Evolutionary conservation across 2,797 vertebrate species (phyloP).

Genomic region (Hozukius guyotensis): DNA sequence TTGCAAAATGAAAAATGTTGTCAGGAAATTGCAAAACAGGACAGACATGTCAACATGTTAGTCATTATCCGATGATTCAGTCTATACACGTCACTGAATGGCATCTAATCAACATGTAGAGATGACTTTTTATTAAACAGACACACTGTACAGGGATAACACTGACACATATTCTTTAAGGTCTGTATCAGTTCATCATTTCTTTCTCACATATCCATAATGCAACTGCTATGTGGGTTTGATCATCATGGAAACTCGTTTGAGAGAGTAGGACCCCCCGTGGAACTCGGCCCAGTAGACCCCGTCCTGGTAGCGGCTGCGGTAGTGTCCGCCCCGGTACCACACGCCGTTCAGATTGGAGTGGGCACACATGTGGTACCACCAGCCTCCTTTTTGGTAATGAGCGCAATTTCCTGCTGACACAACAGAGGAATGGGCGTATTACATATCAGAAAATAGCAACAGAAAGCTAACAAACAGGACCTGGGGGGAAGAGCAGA

Average conservation of each 20-base stretch:
- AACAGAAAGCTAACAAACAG: background rate
- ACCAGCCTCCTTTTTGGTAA: constrained; percentile 94
- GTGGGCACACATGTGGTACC: constrained; percentile 95
- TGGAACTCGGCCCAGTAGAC: constrained; percentile 94
- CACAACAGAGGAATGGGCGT: constrained; percentile 1
- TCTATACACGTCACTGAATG: background rate
- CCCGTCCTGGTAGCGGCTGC: constrained; percentile 92
- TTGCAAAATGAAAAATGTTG: background rate
- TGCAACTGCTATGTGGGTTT: constrained; percentile 73
- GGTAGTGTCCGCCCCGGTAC: constrained; percentile 92
- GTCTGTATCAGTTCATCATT: background rate
- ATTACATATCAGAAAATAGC: background rate
- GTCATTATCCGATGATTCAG: background rate
- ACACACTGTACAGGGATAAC: background rate
- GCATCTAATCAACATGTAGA: background rate
- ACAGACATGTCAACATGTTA: background rate
- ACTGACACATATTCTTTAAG: background rate
- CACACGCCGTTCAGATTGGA: constrained; percentile 94
- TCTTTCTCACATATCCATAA: background rate
- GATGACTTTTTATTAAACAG: background rate
- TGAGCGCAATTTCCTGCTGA: constrained; percentile 91
- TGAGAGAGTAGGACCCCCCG: constrained; percentile 92
- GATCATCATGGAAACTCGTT: constrained; percentile 89
- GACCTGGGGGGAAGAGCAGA: constrained; percentile 36
- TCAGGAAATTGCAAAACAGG: constrained; percentile 2